Conservation (phyloP, 2,113 vertebrate genomes). For the Aspiorhynchus laticeps region DNA sequence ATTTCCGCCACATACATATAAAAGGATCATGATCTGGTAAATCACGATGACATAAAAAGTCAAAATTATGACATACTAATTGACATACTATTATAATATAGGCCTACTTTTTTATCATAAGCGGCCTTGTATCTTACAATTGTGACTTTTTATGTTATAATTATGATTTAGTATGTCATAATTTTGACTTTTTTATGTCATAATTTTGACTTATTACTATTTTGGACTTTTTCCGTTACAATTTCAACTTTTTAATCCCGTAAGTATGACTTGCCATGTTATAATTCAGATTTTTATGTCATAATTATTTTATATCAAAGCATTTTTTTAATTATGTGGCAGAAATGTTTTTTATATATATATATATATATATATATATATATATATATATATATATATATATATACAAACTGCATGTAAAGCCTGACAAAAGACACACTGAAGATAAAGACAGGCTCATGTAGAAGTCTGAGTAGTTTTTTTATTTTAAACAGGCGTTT, state of each 20-base stretch:
- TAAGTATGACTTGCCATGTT: neutral
- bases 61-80: neutral
- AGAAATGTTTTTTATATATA: neutral
- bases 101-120: neutral
- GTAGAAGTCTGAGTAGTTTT: neutral
- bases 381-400: too few species aligned
- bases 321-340: neutral
- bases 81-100: too few species aligned
- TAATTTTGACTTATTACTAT: neutral
- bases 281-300: neutral
- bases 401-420: neutral
- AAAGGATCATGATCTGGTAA: neutral
- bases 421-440: neutral
- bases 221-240: neutral
- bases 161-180: neutral
- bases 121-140: neutral
- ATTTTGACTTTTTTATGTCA: neutral
- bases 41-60: neutral
- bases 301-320: neutral
- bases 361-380: too few species aligned
- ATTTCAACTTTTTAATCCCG: neutral
- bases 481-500: neutral
- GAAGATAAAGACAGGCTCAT: neutral
- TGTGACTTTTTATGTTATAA: neutral
- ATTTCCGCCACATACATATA: neutral